phyloP scores from a whole-genome alignment of 2,888 invertebrate genomes.

The Agrotis exclamationis region DNA sequence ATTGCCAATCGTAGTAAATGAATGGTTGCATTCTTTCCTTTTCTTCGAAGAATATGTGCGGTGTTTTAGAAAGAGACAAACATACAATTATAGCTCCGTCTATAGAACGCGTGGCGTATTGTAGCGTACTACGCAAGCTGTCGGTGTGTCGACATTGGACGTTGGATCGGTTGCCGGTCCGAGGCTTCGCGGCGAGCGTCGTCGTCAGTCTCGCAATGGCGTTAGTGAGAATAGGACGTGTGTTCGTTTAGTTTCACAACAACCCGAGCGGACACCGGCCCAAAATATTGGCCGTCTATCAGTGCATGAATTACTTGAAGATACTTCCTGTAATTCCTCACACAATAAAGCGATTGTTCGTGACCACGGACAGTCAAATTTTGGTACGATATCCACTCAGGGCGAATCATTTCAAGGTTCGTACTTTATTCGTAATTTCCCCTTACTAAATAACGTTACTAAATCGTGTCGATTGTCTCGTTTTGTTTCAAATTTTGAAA shows the following conservation, averaged over 20 bases:
- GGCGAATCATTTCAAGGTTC: slow-evolving; percentile 91
- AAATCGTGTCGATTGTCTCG: slow-evolving; percentile 76
- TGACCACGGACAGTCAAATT: slow-evolving; percentile 90
- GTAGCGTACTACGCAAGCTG: slow-evolving; percentile 90
- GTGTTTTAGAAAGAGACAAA: slow-evolving; percentile 78
- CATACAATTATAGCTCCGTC: slow-evolving; percentile 64
- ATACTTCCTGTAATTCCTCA: slow-evolving; percentile 86
- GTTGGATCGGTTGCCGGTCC: slow-evolving; percentile 89
- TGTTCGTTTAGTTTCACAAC: slow-evolving; percentile 87
- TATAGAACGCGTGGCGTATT: slow-evolving; percentile 83
- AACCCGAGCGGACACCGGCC: slow-evolving; percentile 92
- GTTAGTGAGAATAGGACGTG: slow-evolving; percentile 86
- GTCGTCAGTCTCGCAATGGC: slow-evolving; percentile 90
- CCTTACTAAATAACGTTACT: slow-evolving; percentile 85
- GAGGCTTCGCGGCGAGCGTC: slow-evolving; percentile 84
- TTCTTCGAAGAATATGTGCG: slow-evolving; percentile 61
- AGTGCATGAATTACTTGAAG: slow-evolving; percentile 88
- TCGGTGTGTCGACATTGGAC: slow-evolving; percentile 91
- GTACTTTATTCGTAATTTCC: slow-evolving; percentile 90
- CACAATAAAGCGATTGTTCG: slow-evolving; percentile 81
- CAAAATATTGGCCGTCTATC: slow-evolving; percentile 91
- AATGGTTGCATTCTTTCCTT: slow-evolving; percentile 83
- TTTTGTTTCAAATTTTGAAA: slow-evolving; percentile 84
- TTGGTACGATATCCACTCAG: slow-evolving; percentile 91
- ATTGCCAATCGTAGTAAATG: slow-evolving; percentile 89